Evolutionary conservation across 2,113 vertebrate genomes (phyloP).

Genomic region (Psophia crepitans): DNA sequence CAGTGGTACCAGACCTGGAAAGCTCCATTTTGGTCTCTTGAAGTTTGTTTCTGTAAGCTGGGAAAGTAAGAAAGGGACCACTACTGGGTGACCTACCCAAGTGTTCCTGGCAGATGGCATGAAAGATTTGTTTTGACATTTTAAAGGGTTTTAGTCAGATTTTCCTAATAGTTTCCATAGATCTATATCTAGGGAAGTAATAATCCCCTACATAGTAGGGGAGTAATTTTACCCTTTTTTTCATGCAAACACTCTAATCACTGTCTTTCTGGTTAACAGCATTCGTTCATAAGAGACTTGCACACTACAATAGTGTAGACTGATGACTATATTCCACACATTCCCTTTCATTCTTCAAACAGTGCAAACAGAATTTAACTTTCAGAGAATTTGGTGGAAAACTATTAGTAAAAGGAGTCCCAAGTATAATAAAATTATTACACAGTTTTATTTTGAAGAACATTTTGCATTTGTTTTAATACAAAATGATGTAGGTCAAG

Average conservation of each 20-base stretch:
- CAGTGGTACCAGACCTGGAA: background rate
- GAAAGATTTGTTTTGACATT: background rate
- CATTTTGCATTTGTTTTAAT: conserved; percentile 79
- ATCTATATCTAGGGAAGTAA: background rate
- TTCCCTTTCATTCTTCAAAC: background rate
- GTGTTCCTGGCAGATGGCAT: background rate
- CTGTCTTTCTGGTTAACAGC: background rate
- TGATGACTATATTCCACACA: background rate
- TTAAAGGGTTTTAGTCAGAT: background rate
- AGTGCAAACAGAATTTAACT: background rate
- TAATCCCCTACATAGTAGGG: background rate
- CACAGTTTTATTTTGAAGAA: conserved; percentile 77
- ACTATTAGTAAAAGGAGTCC: conserved; percentile 25
- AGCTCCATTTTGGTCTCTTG: background rate
- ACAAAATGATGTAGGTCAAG: conserved; percentile 79
- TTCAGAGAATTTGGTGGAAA: background rate
- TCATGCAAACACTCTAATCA: background rate
- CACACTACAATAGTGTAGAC: background rate
- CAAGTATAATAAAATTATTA: conserved; percentile 71
- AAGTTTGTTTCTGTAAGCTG: background rate
- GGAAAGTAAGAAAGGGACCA: background rate
- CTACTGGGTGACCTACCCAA: background rate
- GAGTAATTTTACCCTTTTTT: background rate
- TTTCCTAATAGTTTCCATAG: background rate
- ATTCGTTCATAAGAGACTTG: background rate